Evolutionary conservation across 2,113 vertebrate genomes (phyloP).

Genomic region (Periophthalmodon schlosseri): DNA sequence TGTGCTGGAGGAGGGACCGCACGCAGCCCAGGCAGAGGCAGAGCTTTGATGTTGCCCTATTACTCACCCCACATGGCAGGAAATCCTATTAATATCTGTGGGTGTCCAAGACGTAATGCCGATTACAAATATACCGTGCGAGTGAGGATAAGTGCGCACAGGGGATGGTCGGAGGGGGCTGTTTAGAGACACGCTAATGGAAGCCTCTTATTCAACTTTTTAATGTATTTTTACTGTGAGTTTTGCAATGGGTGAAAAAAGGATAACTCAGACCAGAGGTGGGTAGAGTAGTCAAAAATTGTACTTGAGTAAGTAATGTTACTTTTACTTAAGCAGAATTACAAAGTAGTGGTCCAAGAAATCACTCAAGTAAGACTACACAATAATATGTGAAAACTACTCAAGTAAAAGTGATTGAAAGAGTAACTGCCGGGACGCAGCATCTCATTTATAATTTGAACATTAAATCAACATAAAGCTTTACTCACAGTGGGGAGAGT

Average conservation of each 20-base stretch:
- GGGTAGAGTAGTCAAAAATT: too few relatives aligned
- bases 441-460: too few relatives aligned
- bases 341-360: too few relatives aligned
- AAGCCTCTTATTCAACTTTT: background rate
- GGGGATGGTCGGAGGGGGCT: background rate
- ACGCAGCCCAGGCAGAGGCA: background rate
- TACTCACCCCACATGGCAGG: slow-evolving; percentile 26
- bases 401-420: too few relatives aligned
- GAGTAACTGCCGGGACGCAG: too few relatives aligned
- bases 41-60: slow-evolving; percentile 36
- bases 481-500: too few relatives aligned
- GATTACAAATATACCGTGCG: slow-evolving; percentile 15
- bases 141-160: background rate
- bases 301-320: too few relatives aligned
- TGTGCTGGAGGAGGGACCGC: slow-evolving; percentile 2
- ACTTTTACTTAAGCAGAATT: too few relatives aligned
- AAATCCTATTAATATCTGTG: slow-evolving; percentile 27
- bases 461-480: too few relatives aligned
- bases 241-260: background rate
- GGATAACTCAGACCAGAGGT: background rate
- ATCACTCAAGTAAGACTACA: too few relatives aligned
- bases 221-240: background rate
- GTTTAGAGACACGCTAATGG: background rate
- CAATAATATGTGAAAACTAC: too few relatives aligned
- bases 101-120: slow-evolving; percentile 15